Evolutionary conservation across 2,113 vertebrate species (phyloP).

Genomic region (Gadus chalcogrammus): DNA sequence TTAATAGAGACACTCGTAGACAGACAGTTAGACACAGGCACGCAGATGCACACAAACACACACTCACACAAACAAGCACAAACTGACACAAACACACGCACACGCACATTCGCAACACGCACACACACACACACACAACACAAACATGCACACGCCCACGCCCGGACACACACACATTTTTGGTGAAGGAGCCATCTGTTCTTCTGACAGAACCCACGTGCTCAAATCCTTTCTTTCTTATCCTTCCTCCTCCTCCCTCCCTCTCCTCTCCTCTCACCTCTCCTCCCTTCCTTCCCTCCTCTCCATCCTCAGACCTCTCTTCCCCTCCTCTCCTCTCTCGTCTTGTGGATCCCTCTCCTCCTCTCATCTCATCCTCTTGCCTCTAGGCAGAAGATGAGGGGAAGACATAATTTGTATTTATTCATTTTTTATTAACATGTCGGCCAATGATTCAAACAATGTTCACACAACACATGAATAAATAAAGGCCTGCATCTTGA

Average conservation of each 20-base stretch:
- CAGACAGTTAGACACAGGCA: not conserved
- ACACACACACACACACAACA: not conserved
- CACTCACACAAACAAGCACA: not conserved
- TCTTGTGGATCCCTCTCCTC: not conserved
- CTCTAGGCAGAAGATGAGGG: not conserved
- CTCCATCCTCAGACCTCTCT: not conserved
- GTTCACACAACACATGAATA: no score
- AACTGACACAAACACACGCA: not conserved
- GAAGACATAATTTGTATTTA: no score
- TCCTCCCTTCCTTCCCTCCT: not conserved
- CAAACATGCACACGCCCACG: not conserved
- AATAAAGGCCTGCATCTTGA: no score
- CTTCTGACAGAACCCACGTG: not conserved
- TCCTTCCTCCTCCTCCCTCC: not conserved
- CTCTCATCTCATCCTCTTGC: not conserved
- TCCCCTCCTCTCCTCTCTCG: not conserved
- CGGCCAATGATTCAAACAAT: no score
- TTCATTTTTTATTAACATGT: no score
- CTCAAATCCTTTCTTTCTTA: not conserved
- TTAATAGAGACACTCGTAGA: no score
- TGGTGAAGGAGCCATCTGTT: not conserved
- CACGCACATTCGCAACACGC: not conserved
- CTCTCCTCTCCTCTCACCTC: no score
- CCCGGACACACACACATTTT: not conserved
- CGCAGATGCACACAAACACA: conserved; percentile 1